phyloP scores from a whole-genome alignment of 2,888 invertebrate genomes.

The Podabrus alpinus region DNA sequence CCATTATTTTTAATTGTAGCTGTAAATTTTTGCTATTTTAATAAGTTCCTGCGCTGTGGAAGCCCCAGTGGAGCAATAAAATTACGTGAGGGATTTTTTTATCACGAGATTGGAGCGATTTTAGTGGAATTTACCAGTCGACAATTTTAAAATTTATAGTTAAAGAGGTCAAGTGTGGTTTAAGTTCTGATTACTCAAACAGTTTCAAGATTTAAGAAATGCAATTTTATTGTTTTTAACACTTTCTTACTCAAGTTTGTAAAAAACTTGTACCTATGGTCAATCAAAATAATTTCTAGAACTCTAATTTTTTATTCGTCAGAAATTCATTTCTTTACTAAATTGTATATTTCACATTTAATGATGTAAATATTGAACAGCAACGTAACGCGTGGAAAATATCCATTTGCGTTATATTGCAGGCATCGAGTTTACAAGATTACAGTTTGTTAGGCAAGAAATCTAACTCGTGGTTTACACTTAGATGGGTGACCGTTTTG shows the following conservation, averaged over 20 bases:
- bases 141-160: not conserved
- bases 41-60: too few relatives aligned
- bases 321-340: too few relatives aligned
- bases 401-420: too few relatives aligned
- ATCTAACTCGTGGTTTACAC: too few relatives aligned
- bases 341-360: too few relatives aligned
- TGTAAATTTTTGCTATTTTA: not conserved
- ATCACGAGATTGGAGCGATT: not conserved
- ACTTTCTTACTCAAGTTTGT: not conserved
- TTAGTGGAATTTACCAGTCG: not conserved
- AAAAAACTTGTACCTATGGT: too few relatives aligned
- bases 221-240: not conserved
- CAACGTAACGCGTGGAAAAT: too few relatives aligned
- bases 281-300: not conserved
- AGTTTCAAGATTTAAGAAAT: not conserved
- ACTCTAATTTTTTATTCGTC: too few relatives aligned
- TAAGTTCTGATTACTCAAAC: not conserved
- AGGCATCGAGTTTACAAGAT: too few relatives aligned
- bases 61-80: not conserved
- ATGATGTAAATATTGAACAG: too few relatives aligned
- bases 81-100: not conserved
- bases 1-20: not conserved
- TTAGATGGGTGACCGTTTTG: too few relatives aligned
- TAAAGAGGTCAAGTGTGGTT: not conserved
- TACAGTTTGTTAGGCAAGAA: too few relatives aligned